These are phyloP conservation scores for Trichonephila inaurata DNA, from an alignment of 1,140 invertebrate genomes.

Conservation along the genomic window DNA sequence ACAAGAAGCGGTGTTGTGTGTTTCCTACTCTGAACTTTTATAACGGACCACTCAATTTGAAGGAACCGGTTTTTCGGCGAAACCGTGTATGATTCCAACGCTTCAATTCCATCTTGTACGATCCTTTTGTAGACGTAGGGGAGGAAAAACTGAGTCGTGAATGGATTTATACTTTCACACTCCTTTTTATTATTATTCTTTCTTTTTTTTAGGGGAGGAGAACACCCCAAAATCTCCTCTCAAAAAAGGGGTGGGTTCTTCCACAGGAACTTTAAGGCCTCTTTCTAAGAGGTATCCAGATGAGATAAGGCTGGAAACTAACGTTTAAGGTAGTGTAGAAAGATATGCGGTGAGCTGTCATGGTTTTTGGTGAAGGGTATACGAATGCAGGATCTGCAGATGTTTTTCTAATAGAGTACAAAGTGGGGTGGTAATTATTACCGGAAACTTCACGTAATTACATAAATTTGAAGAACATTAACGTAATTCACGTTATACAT, in stretches of 20 bases:
- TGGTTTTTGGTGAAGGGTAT: neutral
- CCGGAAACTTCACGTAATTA: too few relatives aligned
- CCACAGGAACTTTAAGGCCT: neutral
- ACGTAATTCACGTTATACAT: too few relatives aligned
- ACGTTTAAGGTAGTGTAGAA: neutral
- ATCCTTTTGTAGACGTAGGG: neutral
- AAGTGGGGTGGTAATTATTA: too few relatives aligned
- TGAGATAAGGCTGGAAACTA: neutral
- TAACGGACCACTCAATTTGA: neutral
- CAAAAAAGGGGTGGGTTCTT: neutral
- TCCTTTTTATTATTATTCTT: neutral
- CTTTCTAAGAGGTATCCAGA: neutral
- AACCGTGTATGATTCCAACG: neutral
- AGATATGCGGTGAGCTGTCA: neutral
- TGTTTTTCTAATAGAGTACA: too few relatives aligned
- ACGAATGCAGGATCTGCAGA: too few relatives aligned
- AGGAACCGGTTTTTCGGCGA: conserved; percentile 3
- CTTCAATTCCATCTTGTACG: neutral
- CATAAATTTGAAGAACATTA: too few relatives aligned
- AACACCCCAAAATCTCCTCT: neutral
- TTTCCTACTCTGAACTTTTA: neutral
- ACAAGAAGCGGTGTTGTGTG: neutral
- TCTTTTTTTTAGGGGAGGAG: neutral
- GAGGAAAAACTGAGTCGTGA: neutral
- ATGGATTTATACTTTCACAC: conserved; percentile 22